Conservation (phyloP, 2,797 vertebrate species). For the Champsocephalus esox region DNA sequence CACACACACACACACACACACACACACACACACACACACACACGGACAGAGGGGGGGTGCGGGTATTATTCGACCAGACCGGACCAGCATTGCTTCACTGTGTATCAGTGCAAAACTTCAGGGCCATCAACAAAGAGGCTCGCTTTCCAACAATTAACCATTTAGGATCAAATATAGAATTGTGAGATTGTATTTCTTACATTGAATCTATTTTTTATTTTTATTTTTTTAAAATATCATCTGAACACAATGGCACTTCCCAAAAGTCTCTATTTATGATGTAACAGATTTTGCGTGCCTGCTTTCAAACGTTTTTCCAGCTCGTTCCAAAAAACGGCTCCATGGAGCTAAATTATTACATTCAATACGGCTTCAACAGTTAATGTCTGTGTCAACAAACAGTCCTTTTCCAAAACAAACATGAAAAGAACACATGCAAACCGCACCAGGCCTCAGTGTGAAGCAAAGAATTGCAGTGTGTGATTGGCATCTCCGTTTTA, state of each 20-base stretch:
- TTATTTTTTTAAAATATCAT: neutral
- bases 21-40: constrained; percentile 16
- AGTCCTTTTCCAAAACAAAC: constrained; percentile 38
- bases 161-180: constrained; percentile 18
- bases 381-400: constrained; percentile 33
- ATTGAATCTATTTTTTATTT: neutral
- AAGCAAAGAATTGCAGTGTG: constrained; percentile 34
- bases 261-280: constrained; percentile 5
- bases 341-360: constrained; percentile 12
- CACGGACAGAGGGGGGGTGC: constrained; percentile 7
- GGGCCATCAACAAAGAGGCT: constrained; percentile 42
- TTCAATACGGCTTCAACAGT: constrained; percentile 19
- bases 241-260: neutral
- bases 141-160: constrained; percentile 35
- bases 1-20: constrained; percentile 1
- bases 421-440: constrained; percentile 24
- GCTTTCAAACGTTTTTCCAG: constrained; percentile 6
- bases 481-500: constrained; percentile 45
- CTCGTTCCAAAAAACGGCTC: constrained; percentile 9
- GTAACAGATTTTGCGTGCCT: constrained; percentile 16
- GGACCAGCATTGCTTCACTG: constrained; percentile 64
- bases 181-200: neutral
- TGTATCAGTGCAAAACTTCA: constrained; percentile 60
- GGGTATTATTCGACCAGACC: constrained; percentile 71
- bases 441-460: constrained; percentile 28